Evolutionary conservation across 2,113 vertebrate species (phyloP), one percentile per base, ranked within the genome.

Genomic region (Siniperca knerii): DNA sequence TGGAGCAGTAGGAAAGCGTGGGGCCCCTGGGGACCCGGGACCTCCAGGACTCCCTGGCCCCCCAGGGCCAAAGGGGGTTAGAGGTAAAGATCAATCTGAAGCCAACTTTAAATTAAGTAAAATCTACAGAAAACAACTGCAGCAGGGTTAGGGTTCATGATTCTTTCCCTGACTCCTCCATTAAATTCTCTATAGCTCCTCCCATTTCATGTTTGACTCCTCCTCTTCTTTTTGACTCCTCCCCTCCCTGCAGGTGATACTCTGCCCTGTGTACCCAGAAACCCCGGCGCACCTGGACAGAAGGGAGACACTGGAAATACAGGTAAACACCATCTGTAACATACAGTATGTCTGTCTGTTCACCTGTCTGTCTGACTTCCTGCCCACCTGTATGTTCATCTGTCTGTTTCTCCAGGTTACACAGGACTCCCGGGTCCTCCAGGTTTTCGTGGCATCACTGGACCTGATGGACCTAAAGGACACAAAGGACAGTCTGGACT

Each of bases 11-110:
- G 98, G 98, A 84, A 20, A 73, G 9, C 94, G 84, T 37, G 98
- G 98, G 5, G 40, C 69, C 0, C 85, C 94, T 54, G 98, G 98
- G 77, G 92, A 97, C 10, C 88, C 94, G 7, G 98, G 98, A 57
- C 29, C 88, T 2, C 65, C 91, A 75, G 98, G 98, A 23, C 52
- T 88, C 25, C 92, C 89, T 48, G 98, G 98, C 13, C 64, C 83
- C 29, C 85, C 85, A 23, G 98, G 98, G 9, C 81, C 65, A 15
- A 96, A 93, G 87, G 97, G 97, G 10, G 33, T 81, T 25, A 79
- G 69, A 91, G 97, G 98, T 99, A 81, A 78, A 77, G 18, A 33
- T 76, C 13, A 3, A 6, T 42, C 8, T 65, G 8, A 82, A n/a
- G 3, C 42, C 0, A 10, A 4, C 7, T 44, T 55, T 60, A 20